phyloP scores from a whole-genome alignment of 2,113 vertebrate species.

The Argyrosomus japonicus region DNA sequence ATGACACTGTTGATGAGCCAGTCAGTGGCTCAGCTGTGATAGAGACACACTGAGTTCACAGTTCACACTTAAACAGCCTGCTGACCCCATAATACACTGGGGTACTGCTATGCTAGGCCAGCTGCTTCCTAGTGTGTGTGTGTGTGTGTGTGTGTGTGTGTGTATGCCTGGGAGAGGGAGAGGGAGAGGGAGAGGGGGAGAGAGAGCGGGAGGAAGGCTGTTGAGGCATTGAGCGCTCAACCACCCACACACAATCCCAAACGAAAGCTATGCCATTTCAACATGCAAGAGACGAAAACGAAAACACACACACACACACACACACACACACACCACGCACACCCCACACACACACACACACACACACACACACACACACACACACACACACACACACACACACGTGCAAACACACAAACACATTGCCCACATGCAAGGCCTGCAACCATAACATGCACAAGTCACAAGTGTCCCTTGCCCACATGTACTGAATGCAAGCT shows the following conservation, averaged over 20 bases:
- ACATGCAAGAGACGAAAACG: slow-evolving; percentile 42
- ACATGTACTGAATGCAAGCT: slow-evolving; percentile 33
- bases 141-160: slow-evolving; percentile 31
- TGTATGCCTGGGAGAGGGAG: slow-evolving; percentile 11
- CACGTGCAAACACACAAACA: slow-evolving; percentile 8
- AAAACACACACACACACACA: slow-evolving; percentile 3
- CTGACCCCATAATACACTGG: slow-evolving; percentile 68
- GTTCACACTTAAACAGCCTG: slow-evolving; percentile 68
- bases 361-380: slow-evolving; percentile 11
- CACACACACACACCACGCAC: slow-evolving; percentile 12
- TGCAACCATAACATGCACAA: slow-evolving; percentile 61
- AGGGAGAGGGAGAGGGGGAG: not conserved
- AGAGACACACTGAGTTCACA: slow-evolving; percentile 55
- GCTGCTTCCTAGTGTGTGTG: slow-evolving; percentile 60
- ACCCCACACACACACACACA: slow-evolving; percentile 12
- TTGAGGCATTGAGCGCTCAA: slow-evolving; percentile 63
- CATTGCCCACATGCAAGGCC: slow-evolving; percentile 59
- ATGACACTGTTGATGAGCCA: slow-evolving; percentile 34
- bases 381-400: slow-evolving; percentile 13
- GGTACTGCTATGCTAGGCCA: slow-evolving; percentile 54
- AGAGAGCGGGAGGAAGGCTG: slow-evolving; percentile 38
- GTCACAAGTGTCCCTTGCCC: slow-evolving; percentile 37
- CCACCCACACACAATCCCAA: slow-evolving; percentile 71
- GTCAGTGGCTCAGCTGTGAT: slow-evolving; percentile 67
- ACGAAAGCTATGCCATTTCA: slow-evolving; percentile 58